A percentile compares a stretch with the other conserved stretches of the same genome.
These are phyloP conservation scores for Drosophila lutescens DNA, from an alignment of 2,888 invertebrate genomes.

Conservation along the genomic window DNA sequence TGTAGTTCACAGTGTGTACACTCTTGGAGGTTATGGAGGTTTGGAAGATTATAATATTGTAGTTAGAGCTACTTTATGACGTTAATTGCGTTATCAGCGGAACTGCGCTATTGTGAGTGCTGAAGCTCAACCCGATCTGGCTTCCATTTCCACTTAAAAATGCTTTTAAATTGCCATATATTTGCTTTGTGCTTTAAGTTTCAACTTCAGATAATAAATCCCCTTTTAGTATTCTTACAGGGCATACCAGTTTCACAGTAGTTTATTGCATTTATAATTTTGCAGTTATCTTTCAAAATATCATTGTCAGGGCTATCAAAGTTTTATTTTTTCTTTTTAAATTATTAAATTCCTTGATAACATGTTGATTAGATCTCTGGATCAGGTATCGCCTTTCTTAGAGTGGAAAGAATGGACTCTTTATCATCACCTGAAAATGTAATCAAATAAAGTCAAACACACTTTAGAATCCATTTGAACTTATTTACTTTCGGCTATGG, in stretches of 20 bases:
- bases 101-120: neutral
- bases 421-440: no score
- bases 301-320: no score
- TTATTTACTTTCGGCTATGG: conserved; percentile 10
- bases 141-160: conserved; percentile 6
- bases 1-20: neutral
- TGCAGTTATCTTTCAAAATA: neutral
- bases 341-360: no score
- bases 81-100: conserved; percentile 13
- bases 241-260: neutral
- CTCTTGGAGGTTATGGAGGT: neutral
- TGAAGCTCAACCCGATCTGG: neutral
- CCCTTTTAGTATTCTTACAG: neutral
- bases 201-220: neutral
- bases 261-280: neutral
- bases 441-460: conserved; percentile 6
- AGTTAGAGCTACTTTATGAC: conserved; percentile 2
- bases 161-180: neutral
- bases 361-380: no score
- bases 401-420: neutral
- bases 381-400: no score
- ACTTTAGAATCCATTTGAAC: conserved; percentile 4
- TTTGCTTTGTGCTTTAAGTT: neutral
- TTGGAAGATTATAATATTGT: neutral
- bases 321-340: no score